Evolutionary conservation across 64 coral and sea anemone species (phyloP), one percentile per base, ranked within the genome.

Genomic region (Exaiptasia diaphana): DNA sequence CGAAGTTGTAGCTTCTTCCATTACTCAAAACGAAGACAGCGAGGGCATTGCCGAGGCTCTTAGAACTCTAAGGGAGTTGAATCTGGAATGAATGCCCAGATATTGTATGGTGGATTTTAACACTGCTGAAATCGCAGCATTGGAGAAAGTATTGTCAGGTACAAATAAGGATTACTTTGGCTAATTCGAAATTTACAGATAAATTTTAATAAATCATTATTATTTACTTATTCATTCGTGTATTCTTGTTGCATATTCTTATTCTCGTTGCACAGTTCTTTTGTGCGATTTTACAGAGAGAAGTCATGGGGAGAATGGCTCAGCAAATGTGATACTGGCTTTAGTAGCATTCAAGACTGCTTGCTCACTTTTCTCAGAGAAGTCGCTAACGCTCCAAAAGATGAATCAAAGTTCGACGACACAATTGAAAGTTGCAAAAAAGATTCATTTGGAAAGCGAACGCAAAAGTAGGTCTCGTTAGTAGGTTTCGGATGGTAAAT

Each of bases 261-360:
- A n/a, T n/a, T n/a, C n/a, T n/a, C 23, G 17, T 12, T 39, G 36
- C 25, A 36, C 62, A 31, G 82, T 86, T 24, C 33, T 76, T 9
- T 55, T 85, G 13, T 85, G 82, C 52, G 82, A 86, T 63, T 86
- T 86, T 30, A 86, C 41, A 20, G 82, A 3, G 82, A 86, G 37
- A 60, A 90, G 44, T 60, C 77, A 20, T 90, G 78, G 77, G 53
- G 58, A 18, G 78, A 82, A 32, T 76, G 87, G 87, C 64, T 62
- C 17, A 59, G 20, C 11, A 83, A 75, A 61, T 64, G 18, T 24
- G 53, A 49, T 35, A 74, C 76, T 43, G 62, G 87, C 43, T 20
- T 75, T 25, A 46, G 45, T 15, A 34, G 24, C 2, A 29, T 15
- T 5, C 74, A 77, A 76, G 55, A 76, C 0, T 20, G 33, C 6